Conservation (phyloP, 2,888 invertebrate species). For the Pediacus dermestoides region DNA sequence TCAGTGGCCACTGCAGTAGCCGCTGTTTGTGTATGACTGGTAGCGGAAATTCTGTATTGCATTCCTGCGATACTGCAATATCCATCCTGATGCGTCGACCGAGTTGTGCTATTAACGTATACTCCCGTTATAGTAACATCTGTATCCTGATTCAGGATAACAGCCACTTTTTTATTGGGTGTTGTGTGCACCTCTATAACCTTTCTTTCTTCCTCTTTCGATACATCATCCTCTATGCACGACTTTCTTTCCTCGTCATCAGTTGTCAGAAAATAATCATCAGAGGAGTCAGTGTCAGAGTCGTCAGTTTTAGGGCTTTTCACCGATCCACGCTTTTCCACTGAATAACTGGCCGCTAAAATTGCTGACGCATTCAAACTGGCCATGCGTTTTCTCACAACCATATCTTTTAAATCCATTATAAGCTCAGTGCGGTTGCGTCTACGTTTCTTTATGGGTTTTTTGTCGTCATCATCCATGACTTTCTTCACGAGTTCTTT, state of each 20-base stretch:
- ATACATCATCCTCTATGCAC: conserved; percentile 49
- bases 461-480: conserved; percentile 33
- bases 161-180: conserved; percentile 62
- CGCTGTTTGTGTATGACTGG: conserved; percentile 81
- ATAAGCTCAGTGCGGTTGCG: conserved; percentile 61
- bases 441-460: conserved; percentile 50
- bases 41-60: conserved; percentile 85
- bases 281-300: conserved; percentile 54
- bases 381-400: conserved; percentile 87
- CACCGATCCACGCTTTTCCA: conserved; percentile 58
- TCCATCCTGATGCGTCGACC: conserved; percentile 74
- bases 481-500: conserved; percentile 44
- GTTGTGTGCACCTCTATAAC: conserved; percentile 46
- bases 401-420: conserved; percentile 83
- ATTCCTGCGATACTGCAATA: conserved; percentile 80
- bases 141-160: conserved; percentile 80
- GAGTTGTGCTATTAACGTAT: conserved; percentile 71
- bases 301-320: conserved; percentile 58
- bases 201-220: conserved; percentile 51
- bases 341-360: conserved; percentile 78
- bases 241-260: conserved; percentile 46
- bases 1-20: conserved; percentile 75
- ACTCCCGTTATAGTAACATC: conserved; percentile 86
- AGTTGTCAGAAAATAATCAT: conserved; percentile 52
- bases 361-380: conserved; percentile 88